Evolutionary conservation across 2,888 invertebrate species (phyloP).

Genomic region (Scaptomyza caliginosa): DNA sequence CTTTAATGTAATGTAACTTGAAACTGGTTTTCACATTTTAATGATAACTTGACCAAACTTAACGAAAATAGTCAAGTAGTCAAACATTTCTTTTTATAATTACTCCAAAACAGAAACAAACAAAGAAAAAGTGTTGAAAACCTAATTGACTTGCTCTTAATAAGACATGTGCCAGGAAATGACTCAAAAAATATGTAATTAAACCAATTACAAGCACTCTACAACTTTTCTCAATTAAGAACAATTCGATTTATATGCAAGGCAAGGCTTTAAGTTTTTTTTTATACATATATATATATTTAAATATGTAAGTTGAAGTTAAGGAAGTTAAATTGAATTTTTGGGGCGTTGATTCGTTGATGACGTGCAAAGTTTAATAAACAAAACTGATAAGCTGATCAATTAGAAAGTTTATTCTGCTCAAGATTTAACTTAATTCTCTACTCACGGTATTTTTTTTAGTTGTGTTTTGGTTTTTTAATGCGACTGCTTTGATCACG

Average conservation of each 20-base stretch:
- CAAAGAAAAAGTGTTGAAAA: background rate
- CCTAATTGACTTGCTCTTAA: background rate
- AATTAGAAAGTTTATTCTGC: conserved; percentile 38
- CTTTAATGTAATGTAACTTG: no score
- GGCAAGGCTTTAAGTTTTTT: conserved; percentile 11
- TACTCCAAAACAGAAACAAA: no score
- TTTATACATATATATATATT: no score
- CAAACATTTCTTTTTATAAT: no score
- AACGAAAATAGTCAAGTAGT: no score
- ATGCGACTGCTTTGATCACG: conserved; percentile 37
- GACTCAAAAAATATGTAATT: background rate
- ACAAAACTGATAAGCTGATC: conserved; percentile 2
- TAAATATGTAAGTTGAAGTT: background rate
- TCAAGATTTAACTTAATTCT: no score
- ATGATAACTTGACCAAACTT: background rate
- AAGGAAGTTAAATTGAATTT: conserved; percentile 20
- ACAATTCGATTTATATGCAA: conserved; percentile 31
- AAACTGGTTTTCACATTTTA: background rate
- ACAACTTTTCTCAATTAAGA: background rate
- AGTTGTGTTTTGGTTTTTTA: background rate
- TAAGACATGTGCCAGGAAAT: background rate
- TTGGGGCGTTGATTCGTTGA: conserved; percentile 27
- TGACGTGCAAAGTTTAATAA: conserved; percentile 6
- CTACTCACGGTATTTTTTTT: conserved; percentile 30
- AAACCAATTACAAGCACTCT: background rate